Evolutionary conservation across 2,888 invertebrate species (phyloP).

Genomic region (Odontomyia ornata): DNA sequence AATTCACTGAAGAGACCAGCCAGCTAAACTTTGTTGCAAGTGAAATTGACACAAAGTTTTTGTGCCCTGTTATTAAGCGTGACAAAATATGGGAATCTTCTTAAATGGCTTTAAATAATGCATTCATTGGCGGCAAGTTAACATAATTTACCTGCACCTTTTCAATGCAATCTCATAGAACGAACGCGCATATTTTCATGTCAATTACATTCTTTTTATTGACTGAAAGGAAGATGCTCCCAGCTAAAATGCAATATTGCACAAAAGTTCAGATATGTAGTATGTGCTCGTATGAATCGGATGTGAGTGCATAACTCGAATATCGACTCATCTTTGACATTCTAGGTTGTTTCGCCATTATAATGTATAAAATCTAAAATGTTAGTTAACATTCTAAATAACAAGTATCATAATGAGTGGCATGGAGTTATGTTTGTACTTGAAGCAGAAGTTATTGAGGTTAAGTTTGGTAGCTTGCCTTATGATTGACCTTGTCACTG

Average conservation of each 20-base stretch:
- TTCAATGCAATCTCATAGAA: not conserved
- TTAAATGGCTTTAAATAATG: too few relatives aligned
- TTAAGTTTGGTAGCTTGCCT: too few relatives aligned
- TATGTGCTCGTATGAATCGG: not conserved
- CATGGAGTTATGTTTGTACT: not conserved
- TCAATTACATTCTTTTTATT: slow-evolving; percentile 7
- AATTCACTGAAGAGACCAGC: too few relatives aligned
- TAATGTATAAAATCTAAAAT: slow-evolving; percentile 1
- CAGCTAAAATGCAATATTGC: not conserved
- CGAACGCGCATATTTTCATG: not conserved
- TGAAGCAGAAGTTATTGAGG: too few relatives aligned
- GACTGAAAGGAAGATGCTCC: not conserved
- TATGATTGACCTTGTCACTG: too few relatives aligned
- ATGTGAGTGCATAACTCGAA: slow-evolving; percentile 18
- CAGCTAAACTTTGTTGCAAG: too few relatives aligned
- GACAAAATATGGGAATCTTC: too few relatives aligned
- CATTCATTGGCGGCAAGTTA: not conserved
- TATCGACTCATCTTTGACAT: slow-evolving; percentile 22
- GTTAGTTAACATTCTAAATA: slow-evolving; percentile 13
- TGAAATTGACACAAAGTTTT: too few relatives aligned
- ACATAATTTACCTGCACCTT: not conserved
- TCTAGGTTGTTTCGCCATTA: not conserved
- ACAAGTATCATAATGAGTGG: not conserved
- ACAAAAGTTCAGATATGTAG: not conserved
- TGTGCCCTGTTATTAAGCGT: too few relatives aligned